Base-by-base conservation (phyloP, 2,888 invertebrate species). In the Hirtodrosophila confusa region DNA sequence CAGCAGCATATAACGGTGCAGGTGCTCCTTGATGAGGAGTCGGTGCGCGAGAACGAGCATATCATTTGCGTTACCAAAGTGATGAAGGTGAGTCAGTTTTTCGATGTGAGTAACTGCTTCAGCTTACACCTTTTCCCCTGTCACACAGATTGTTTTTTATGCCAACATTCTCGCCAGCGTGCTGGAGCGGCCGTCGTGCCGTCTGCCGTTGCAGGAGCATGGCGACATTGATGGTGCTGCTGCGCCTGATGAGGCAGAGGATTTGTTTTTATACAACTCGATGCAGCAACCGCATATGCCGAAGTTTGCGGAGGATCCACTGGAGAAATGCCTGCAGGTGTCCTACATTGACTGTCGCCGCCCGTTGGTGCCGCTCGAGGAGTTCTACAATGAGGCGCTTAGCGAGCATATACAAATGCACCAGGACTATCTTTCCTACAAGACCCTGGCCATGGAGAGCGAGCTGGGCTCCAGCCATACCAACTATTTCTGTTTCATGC, bases 401-500 rank as follows among this genome's bases (percentile, higher is more conserved):
- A 97, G 97, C 92, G 98, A 98, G 91, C 95, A 95, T 58, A 95
- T 98, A 69, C 97, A 97, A 93, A 97, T 98, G 96, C 97, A 98
- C 91, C 95, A 95, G 89, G 98, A 98, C 92, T 98, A 97, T 92
- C 95, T 97, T 48, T 95, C 96, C 90, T 98, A 96, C 91, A 96
- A 96, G 92, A 95, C 95, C 82, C 94, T 90, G 9, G 88, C 89
- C 17, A 70, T 90, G 64, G 90, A 91, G 65, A 84, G 89, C 63
- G 83, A 86, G 31, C 5, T 77, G 45, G 80, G 86, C 36, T 66
- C 77, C 7, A 75, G 75, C 64, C 33, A 90, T 92, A 93, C 92
- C 89, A 93, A 93, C 74, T 95, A 95, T 92, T 97, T 97, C 92
- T 96, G 97, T 85, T 98, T 98, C 92, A 95, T 98, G 94, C 94